Percentiles rank a stretch among this genome's conserved stretches.
phyloP scores from a whole-genome alignment of 37 sponge, comb jelly and placozoan species.

The Cliona cf. orientalis region DNA sequence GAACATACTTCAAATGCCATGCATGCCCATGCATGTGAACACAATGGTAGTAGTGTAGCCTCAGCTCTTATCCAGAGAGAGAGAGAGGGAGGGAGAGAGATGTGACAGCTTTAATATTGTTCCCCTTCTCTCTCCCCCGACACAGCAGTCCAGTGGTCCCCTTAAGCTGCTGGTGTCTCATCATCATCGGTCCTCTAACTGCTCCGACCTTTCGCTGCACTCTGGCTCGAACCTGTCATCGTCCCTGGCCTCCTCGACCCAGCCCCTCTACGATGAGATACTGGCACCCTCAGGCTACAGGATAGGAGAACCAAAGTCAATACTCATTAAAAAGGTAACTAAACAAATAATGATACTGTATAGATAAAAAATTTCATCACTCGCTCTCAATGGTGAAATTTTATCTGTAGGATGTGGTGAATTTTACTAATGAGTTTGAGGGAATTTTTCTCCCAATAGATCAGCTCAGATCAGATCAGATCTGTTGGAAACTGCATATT shows the following conservation, averaged over 20 bases:
- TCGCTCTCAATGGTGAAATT: too few species aligned
- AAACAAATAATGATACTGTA: too few species aligned
- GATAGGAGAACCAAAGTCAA: conserved; percentile 41
- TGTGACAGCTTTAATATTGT: not conserved
- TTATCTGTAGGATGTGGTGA: too few species aligned
- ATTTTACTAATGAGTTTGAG: too few species aligned
- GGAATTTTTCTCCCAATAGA: too few species aligned
- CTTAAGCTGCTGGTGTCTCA: conserved; percentile 29
- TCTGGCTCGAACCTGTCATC: conserved; percentile 13
- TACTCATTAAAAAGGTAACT: conserved; percentile 60
- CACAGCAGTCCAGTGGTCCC: conserved; percentile 25
- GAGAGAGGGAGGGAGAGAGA: not conserved
- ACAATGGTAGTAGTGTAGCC: not conserved
- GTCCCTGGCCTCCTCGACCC: not conserved
- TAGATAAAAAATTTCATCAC: too few species aligned
- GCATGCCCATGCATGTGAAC: not conserved
- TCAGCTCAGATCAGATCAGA: too few species aligned
- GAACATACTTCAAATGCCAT: not conserved
- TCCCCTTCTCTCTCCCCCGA: not conserved
- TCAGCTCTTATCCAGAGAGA: too few species aligned
- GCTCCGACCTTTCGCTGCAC: conserved; percentile 6
- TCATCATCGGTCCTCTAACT: not conserved
- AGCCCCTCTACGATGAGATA: conserved; percentile 47
- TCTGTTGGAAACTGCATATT: too few species aligned
- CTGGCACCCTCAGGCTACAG: conserved; percentile 19